These are phyloP conservation scores for Ophiodon elongatus DNA, from an alignment of 2,113 vertebrate species.

Conservation along the genomic window DNA sequence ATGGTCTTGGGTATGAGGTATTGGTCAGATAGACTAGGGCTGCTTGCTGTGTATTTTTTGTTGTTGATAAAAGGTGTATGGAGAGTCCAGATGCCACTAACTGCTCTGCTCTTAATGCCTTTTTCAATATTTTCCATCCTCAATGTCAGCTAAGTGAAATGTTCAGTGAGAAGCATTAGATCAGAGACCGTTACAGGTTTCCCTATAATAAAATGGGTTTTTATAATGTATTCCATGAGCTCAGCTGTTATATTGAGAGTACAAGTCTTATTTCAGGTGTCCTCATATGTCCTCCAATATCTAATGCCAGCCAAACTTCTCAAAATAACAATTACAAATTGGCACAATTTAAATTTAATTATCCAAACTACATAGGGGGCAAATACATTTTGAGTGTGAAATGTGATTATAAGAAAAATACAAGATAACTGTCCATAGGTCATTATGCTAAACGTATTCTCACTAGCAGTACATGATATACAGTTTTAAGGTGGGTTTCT, in stretches of 20 bases:
- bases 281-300: conserved; percentile 12
- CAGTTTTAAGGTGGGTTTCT: conserved; percentile 69
- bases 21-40: neutral
- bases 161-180: neutral
- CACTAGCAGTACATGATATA: conserved; percentile 39
- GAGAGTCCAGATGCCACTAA: conserved; percentile 10
- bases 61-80: conserved; percentile 14
- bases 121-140: neutral
- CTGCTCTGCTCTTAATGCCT: neutral
- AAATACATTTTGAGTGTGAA: conserved; percentile 6
- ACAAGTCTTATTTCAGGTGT: neutral
- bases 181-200: neutral
- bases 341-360: conserved; percentile 21
- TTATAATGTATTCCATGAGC: neutral
- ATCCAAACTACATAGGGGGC: conserved; percentile 2
- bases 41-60: conserved; percentile 11
- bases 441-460: conserved; percentile 65
- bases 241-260: neutral
- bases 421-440: conserved; percentile 46
- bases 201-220: conserved; percentile 17
- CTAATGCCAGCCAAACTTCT: neutral
- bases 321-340: conserved; percentile 13
- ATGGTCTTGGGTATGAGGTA: conserved; percentile 22
- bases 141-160: conserved; percentile 14
- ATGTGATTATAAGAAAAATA: conserved; percentile 15